Evolutionary conservation across 2,797 vertebrate genomes (phyloP).

Genomic region (Acropternis orthonyx): DNA sequence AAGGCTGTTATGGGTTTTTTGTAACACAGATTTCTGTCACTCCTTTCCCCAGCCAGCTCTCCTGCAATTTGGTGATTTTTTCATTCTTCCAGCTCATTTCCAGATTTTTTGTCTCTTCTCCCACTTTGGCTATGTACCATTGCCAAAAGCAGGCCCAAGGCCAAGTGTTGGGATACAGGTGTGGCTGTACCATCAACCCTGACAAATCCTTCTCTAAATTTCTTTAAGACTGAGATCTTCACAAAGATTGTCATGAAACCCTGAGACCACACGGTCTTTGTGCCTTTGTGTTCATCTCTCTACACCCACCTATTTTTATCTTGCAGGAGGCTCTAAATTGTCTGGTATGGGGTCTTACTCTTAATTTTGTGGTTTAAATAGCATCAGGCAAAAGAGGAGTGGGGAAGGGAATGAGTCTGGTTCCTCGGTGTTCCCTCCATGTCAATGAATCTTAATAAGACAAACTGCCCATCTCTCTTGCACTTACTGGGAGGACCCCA

Average conservation of each 20-base stretch:
- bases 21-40: neutral
- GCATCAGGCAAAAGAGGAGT: neutral
- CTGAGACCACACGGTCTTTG: neutral
- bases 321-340: neutral
- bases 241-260: neutral
- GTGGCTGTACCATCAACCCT: neutral
- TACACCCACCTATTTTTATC: neutral
- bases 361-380: neutral
- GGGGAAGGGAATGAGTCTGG: neutral
- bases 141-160: neutral
- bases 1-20: neutral
- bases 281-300: neutral
- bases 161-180: neutral
- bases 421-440: neutral
- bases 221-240: neutral
- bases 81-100: neutral
- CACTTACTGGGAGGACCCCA: neutral
- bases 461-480: neutral
- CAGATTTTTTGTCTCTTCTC: neutral
- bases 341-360: neutral
- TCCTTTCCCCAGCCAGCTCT: neutral
- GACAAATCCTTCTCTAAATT: neutral
- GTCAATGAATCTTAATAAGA: neutral
- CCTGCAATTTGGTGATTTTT: neutral
- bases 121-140: neutral